Conservation (phyloP, 2,888 invertebrate genomes). For the Drosophila parthenogenetica region DNA sequence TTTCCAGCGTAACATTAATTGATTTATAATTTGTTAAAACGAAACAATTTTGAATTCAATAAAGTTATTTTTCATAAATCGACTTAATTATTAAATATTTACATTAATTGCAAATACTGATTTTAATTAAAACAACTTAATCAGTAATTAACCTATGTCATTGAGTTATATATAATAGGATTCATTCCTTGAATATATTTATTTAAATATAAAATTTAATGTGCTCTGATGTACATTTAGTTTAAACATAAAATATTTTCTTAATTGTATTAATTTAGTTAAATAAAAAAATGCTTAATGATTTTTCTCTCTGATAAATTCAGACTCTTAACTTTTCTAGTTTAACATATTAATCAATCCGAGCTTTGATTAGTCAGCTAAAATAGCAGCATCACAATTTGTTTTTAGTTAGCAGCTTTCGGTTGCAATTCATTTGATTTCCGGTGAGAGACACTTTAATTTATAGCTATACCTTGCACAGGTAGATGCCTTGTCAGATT, state of each 20-base stretch:
- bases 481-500: conserved; percentile 22
- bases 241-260: no score
- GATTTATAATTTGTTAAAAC: conserved; percentile 64
- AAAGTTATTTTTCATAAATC: background rate
- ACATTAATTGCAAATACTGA: background rate
- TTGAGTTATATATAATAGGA: no score
- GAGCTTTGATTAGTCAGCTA: background rate
- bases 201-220: background rate
- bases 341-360: no score
- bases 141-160: background rate
- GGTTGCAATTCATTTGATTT: conserved; percentile 26
- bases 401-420: conserved; percentile 12
- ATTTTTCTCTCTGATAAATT: no score
- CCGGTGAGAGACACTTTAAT: conserved; percentile 10
- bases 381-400: background rate
- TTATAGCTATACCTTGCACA: conserved; percentile 11
- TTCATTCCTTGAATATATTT: background rate
- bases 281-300: no score
- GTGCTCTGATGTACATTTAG: no score
- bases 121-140: background rate
- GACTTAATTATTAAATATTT: background rate
- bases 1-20: conserved; percentile 55
- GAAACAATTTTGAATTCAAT: conserved; percentile 40
- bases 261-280: no score
- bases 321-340: no score